Percentiles rank a stretch among this genome's conserved stretches.
Evolutionary conservation across 1,140 invertebrate species (phyloP).

Genomic region (Diorhabda sublineata): DNA sequence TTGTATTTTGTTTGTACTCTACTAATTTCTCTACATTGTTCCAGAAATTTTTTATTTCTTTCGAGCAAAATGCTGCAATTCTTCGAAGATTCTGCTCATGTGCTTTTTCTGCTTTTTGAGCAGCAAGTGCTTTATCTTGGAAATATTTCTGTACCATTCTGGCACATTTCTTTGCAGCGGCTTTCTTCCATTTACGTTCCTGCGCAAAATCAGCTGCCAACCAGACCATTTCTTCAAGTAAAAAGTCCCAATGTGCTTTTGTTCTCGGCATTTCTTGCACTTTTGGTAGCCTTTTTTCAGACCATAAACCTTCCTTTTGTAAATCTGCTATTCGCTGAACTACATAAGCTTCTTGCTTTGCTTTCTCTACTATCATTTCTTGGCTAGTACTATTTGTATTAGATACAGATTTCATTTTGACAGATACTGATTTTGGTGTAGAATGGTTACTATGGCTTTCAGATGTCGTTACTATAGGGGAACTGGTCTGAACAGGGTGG

Average conservation of each 20-base stretch:
- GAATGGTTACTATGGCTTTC: slow-evolving; percentile 10
- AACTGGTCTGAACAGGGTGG: slow-evolving; percentile 9
- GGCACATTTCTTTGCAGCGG: slow-evolving; percentile 87
- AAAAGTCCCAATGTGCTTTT: slow-evolving; percentile 98
- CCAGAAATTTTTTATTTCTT: slow-evolving; percentile 95
- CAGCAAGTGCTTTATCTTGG: slow-evolving; percentile 86
- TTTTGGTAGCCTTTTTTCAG: slow-evolving; percentile 86
- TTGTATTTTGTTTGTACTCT: slow-evolving; percentile 89
- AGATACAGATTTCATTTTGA: slow-evolving; percentile 21
- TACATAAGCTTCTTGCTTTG: slow-evolving; percentile 91
- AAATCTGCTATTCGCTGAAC: slow-evolving; percentile 86
- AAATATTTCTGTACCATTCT: slow-evolving; percentile 94
- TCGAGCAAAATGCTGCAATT: slow-evolving; percentile 86
- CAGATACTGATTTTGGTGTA: slow-evolving; percentile 20
- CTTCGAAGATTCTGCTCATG: slow-evolving; percentile 81
- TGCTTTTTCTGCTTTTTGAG: slow-evolving; percentile 86
- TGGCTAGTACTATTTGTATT: slow-evolving; percentile 34
- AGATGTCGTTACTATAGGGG: slow-evolving; percentile 19
- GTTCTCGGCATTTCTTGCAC: slow-evolving; percentile 81
- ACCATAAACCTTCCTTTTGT: slow-evolving; percentile 89
- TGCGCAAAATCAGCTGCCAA: slow-evolving; percentile 95
- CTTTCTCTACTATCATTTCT: slow-evolving; percentile 82
- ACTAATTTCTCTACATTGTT: slow-evolving; percentile 94
- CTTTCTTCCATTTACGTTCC: slow-evolving; percentile 97
- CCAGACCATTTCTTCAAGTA: slow-evolving; percentile 98